Conservation (phyloP, 2,113 vertebrate species). For the Pelecanus crispus region DNA sequence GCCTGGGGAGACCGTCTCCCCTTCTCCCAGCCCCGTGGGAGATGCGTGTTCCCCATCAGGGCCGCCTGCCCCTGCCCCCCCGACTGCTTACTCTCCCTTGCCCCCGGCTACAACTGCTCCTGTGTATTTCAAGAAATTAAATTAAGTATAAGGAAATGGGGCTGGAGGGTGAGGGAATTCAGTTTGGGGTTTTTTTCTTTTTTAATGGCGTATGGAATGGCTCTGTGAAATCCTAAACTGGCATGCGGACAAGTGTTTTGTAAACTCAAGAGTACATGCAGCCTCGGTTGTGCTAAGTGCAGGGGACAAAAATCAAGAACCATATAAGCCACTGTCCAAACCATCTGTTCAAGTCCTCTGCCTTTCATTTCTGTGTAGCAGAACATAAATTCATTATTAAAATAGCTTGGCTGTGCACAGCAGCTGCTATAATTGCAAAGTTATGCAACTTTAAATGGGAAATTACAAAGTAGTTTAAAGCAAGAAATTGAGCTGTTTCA, state of each 20-base stretch:
- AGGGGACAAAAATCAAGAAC: constrained; percentile 30
- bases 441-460: constrained; percentile 46
- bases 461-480: constrained; percentile 37
- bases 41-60: not conserved
- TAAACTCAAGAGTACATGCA: not conserved
- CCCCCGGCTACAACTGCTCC: not conserved
- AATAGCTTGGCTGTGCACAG: constrained; percentile 43
- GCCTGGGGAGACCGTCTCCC: not conserved
- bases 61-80: not conserved
- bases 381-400: constrained; percentile 61
- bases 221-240: not conserved
- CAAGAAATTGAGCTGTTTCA: constrained; percentile 1
- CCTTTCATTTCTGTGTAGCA: constrained; percentile 30
- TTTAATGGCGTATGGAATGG: not conserved
- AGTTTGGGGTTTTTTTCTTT: not conserved
- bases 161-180: not conserved
- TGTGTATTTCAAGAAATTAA: not conserved
- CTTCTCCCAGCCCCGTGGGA: not conserved
- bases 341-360: constrained; percentile 49
- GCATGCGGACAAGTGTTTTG: not conserved
- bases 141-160: not conserved
- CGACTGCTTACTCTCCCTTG: not conserved
- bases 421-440: constrained; percentile 48
- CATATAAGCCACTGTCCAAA: constrained; percentile 26
- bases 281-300: not conserved